Evolutionary conservation across 2,797 vertebrate species (phyloP), one percentile per base, ranked within the genome.

Genomic region (Denticeps clupeoides): DNA sequence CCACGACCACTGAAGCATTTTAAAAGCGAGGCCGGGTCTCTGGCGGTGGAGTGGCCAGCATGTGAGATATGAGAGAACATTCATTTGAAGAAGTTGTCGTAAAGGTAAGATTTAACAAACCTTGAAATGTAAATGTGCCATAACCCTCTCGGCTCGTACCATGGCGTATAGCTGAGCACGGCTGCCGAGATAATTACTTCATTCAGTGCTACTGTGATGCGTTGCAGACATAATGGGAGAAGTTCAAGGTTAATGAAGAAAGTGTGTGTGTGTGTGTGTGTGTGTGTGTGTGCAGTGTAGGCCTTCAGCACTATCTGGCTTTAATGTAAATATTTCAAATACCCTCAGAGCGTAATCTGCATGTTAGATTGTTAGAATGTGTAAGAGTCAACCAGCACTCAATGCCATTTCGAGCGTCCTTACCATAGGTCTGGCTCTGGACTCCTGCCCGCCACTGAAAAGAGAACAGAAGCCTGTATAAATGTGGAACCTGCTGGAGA

Each of bases 401-500:
- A n/a, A n/a, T n/a, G n/a, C n/a, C n/a, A n/a, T n/a, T n/a, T n/a
- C n/a, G n/a, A n/a, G n/a, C n/a, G n/a, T n/a, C n/a, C n/a, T n/a
- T n/a, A n/a, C n/a, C n/a, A n/a, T n/a, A n/a, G n/a, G n/a, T n/a
- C n/a, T n/a, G n/a, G n/a, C n/a, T n/a, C n/a, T n/a, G n/a, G n/a
- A n/a, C n/a, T n/a, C n/a, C n/a, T n/a, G n/a, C n/a, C n/a, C n/a
- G n/a, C n/a, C n/a, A n/a, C n/a, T n/a, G n/a, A n/a, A n/a, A n/a
- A n/a, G n/a, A n/a, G n/a, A n/a, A n/a, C n/a, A n/a, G n/a, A n/a
- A n/a, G n/a, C n/a, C n/a, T n/a, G n/a, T 50, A 31, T 60, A 64
- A 68, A 62, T 45, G 57, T 35, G 21, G 25, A 52, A 56, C 41
- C 51, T 63, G 65, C 61, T 55, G 37, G 47, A 59, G 37, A 64